Evolutionary conservation across 1,140 invertebrate species (phyloP).

Genomic region (Berghia stephanieae): DNA sequence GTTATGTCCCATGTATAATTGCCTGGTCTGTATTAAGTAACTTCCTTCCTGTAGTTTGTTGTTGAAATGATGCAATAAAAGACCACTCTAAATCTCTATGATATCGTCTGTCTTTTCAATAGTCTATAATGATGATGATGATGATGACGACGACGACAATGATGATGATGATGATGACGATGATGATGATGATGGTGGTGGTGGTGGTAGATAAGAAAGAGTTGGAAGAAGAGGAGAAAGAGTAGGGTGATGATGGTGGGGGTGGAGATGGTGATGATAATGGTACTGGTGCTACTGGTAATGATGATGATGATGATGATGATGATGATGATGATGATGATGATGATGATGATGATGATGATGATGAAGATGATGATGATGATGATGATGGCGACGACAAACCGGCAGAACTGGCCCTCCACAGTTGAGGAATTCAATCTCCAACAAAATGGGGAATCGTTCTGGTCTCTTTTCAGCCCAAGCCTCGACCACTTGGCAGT

Average conservation of each 20-base stretch:
- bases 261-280: not conserved
- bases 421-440: constrained; percentile 20
- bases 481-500: not conserved
- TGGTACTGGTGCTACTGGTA: too few relatives aligned
- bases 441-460: not conserved
- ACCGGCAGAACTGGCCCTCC: constrained; percentile 18
- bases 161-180: not conserved
- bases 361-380: not conserved
- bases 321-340: not conserved
- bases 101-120: too few relatives aligned
- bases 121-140: too few relatives aligned
- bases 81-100: too few relatives aligned
- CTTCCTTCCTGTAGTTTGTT: too few relatives aligned
- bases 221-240: not conserved
- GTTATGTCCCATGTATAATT: too few relatives aligned
- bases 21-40: too few relatives aligned
- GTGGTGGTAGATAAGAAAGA: not conserved
- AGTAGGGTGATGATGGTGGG: too few relatives aligned
- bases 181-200: constrained; percentile 18
- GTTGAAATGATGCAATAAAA: too few relatives aligned
- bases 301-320: not conserved
- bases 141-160: too few relatives aligned
- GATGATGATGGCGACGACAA: not conserved
- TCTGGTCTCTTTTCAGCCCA: constrained; percentile 8
- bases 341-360: not conserved